Base-by-base conservation (phyloP, 1,140 invertebrate genomes). In the Hormaphis cornu region DNA sequence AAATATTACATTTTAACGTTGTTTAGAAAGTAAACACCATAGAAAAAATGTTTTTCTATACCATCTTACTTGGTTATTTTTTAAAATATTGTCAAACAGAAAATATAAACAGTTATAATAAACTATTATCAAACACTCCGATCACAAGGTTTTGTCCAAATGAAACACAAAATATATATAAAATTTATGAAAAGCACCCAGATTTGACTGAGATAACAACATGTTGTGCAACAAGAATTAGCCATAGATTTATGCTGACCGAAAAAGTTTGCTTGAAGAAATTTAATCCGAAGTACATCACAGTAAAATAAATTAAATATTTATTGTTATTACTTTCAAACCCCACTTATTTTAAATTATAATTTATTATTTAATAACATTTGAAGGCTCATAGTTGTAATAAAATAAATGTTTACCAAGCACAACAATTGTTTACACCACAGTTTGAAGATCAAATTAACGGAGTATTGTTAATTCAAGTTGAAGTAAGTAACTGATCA, bases 141-240 rank as follows among this genome's bases (percentile, higher is more conserved):
- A 48, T 48, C 20, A 66, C 61, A 24, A 66, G 7, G 28, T 66
- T 24, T 66, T 66, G 44, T 35, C 44, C 61, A 9, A 0, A 10
- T 0, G n/a, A 66, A 3, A 20, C 24, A 16, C 1, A 16, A 33
- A 14, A 48, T 33, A 33, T 66, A 22, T 50, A 33, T 4, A 66
- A 26, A 50, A 33, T 66, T 22, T 66, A 48, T 33, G 61, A 66
- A 66, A 48, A 66, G 12, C 61, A 66, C 10, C 61, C 61, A 1
- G 18, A 33, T 16, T 1, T 66, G n/a, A n/a, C n/a, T n/a, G n/a
- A n/a, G n/a, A n/a, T n/a, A n/a, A n/a, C n/a, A n/a, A n/a, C n/a
- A n/a, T n/a, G n/a, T n/a, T n/a, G n/a, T n/a, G n/a, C n/a, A n/a
- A n/a, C n/a, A n/a, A n/a, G n/a, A n/a, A n/a, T n/a, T n/a, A n/a